phyloP scores from a whole-genome alignment of 2,797 vertebrate species.

The Cuculus canorus region DNA sequence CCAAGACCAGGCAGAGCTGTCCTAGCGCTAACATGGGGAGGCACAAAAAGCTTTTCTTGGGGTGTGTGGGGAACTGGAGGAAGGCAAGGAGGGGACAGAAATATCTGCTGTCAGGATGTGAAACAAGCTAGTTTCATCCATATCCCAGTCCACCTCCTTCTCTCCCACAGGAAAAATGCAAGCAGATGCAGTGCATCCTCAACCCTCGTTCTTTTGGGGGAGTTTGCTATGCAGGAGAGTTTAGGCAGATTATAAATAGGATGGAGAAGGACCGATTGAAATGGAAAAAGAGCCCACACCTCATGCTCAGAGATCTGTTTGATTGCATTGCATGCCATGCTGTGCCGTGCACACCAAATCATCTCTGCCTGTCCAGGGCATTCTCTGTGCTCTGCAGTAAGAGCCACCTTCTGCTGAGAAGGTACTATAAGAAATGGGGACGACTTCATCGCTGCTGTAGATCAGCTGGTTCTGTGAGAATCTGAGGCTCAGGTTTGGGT shows the following conservation, averaged over 20 bases:
- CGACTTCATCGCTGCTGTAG: neutral
- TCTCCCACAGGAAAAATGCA: neutral
- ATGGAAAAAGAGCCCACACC: neutral
- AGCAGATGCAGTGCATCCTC: neutral
- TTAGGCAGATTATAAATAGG: neutral
- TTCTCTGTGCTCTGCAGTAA: neutral
- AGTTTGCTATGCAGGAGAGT: neutral
- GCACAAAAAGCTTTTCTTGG: neutral
- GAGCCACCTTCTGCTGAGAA: neutral
- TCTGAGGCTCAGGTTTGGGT: rapidly evolving
- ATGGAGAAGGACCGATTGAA: neutral
- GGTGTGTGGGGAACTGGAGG: neutral
- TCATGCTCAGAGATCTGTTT: neutral
- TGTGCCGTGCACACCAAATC: too few relatives aligned
- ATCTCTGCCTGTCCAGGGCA: neutral
- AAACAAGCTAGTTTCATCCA: neutral
- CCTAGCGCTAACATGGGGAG: neutral
- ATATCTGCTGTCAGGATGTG: neutral
- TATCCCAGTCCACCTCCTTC: neutral
- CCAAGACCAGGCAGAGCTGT: neutral
- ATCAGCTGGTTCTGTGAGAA: neutral
- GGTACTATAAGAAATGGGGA: neutral
- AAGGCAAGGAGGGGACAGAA: neutral
- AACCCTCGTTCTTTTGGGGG: neutral
- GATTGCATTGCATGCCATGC: neutral